phyloP scores from a whole-genome alignment of 2,113 vertebrate genomes.

The Mormoops blainvillei region DNA sequence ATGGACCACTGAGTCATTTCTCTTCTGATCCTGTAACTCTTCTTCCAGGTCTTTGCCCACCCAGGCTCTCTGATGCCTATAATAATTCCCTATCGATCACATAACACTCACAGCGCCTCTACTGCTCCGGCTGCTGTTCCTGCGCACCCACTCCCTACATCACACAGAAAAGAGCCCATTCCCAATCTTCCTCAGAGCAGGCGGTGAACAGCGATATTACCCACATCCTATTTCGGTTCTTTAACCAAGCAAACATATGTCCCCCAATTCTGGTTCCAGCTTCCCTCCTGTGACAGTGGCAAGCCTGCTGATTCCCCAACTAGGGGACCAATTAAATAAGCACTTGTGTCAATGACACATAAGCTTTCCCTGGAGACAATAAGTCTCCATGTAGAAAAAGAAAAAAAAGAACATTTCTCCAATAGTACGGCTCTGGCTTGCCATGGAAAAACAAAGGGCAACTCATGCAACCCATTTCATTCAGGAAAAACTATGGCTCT shows the following conservation, averaged over 20 bases:
- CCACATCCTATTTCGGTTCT: background rate
- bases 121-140: background rate
- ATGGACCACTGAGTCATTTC: background rate
- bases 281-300: slow-evolving; percentile 58
- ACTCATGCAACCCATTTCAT: background rate
- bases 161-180: background rate
- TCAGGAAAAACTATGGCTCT: background rate
- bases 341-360: slow-evolving; percentile 59
- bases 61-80: background rate
- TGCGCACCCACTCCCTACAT: background rate
- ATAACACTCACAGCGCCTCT: background rate
- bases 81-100: background rate
- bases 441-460: background rate
- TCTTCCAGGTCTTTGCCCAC: background rate
- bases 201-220: background rate
- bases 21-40: background rate
- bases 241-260: slow-evolving; percentile 52
- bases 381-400: slow-evolving; percentile 17
- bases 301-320: slow-evolving; percentile 54
- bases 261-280: slow-evolving; percentile 23
- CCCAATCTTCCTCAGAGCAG: slow-evolving; percentile 4
- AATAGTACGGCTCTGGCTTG: background rate
- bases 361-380: slow-evolving; percentile 65
- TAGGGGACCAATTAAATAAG: slow-evolving; percentile 68
- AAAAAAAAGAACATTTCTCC: slow-evolving; percentile 9